phyloP scores from a whole-genome alignment of 2,113 vertebrate genomes.

The Gymnobelideus leadbeateri region DNA sequence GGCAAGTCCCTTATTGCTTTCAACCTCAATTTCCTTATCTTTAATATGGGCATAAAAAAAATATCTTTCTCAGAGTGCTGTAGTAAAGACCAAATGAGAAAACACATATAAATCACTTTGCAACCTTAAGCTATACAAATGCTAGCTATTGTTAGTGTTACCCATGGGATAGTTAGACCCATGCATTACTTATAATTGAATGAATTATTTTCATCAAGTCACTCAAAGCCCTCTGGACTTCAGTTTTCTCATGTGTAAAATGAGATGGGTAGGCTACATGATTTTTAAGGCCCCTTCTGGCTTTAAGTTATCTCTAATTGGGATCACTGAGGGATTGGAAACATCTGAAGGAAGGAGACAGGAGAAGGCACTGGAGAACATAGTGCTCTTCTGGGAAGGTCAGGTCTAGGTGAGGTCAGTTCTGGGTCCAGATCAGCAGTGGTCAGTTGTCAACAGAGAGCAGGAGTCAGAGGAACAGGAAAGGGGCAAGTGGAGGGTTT shows the following conservation, averaged over 20 bases:
- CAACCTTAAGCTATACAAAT: background rate
- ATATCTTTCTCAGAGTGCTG: background rate
- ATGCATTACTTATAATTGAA: background rate
- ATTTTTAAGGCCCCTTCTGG: background rate
- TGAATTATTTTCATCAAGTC: slow-evolving; percentile 27
- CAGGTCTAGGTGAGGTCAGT: background rate
- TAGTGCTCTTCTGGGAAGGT: background rate
- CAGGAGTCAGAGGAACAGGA: background rate
- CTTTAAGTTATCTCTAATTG: background rate
- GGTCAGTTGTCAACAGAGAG: background rate
- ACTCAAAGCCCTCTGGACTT: background rate
- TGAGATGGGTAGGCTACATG: background rate
- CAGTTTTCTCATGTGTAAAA: background rate
- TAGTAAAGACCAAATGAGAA: background rate
- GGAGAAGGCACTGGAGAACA: background rate
- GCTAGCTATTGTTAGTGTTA: background rate
- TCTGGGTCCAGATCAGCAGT: background rate
- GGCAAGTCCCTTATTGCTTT: background rate
- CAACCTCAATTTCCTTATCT: background rate
- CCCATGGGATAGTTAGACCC: background rate
- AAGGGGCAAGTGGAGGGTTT: background rate
- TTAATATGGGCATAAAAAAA: background rate
- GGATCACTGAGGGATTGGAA: background rate
- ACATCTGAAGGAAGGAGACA: background rate
- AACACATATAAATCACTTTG: background rate